Percentiles rank a stretch among this genome's conserved stretches.
phyloP scores from a whole-genome alignment of 2,113 vertebrate genomes.

The Hippoglossus stenolepis region DNA sequence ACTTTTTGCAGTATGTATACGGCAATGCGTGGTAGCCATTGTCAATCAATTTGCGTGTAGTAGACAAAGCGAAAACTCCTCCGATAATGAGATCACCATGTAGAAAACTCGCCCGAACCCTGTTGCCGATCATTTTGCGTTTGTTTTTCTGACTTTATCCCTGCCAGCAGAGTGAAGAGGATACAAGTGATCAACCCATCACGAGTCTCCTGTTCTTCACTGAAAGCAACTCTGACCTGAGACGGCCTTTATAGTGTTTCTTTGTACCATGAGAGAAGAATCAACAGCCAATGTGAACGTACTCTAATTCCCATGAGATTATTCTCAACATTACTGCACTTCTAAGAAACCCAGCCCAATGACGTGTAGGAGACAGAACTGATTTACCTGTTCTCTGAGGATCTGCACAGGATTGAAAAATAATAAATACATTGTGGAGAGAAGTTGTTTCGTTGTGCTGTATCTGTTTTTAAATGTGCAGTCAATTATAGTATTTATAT shows the following conservation, averaged over 20 bases:
- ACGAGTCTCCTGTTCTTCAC: constrained; percentile 25
- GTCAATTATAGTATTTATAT: no score
- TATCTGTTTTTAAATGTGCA: no score
- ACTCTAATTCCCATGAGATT: constrained; percentile 33
- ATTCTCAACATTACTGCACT: constrained; percentile 6
- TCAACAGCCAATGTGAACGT: constrained; percentile 26
- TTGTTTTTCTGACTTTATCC: constrained; percentile 49
- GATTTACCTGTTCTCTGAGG: background rate
- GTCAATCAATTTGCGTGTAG: constrained; percentile 4
- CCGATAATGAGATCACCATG: constrained; percentile 73
- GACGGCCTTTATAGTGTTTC: constrained; percentile 55
- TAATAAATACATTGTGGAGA: background rate
- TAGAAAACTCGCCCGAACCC: constrained; percentile 67
- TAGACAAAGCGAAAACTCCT: constrained; percentile 67
- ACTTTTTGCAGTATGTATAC: constrained; percentile 51
- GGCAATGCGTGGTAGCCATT: constrained; percentile 52
- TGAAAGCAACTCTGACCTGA: background rate
- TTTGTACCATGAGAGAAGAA: background rate
- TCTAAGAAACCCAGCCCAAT: background rate
- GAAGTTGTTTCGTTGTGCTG: no score
- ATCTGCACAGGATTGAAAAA: background rate
- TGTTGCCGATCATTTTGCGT: constrained; percentile 63
- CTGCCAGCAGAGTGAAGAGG: constrained; percentile 51
- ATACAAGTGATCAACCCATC: constrained; percentile 60
- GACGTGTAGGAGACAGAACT: background rate